Conservation (phyloP, 2,888 invertebrate species). For the Prenolepis imparis region DNA sequence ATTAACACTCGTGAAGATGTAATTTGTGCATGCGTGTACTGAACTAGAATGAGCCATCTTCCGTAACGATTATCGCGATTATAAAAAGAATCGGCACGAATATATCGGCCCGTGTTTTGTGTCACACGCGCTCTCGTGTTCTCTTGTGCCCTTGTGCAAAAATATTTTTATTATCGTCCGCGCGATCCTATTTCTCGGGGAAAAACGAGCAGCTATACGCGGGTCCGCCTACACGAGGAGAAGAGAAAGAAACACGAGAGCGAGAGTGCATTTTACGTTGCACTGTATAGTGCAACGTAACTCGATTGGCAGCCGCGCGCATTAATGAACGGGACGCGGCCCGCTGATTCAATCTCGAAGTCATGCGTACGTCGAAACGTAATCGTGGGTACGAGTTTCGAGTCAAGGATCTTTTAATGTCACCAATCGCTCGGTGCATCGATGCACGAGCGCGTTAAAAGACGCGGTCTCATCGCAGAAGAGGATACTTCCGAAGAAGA, state of each 20-base stretch:
- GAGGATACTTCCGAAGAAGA: not conserved
- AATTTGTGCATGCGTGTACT: conserved; percentile 6
- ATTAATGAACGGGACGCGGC: conserved; percentile 28
- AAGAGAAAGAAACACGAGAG: not conserved
- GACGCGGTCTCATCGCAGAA: not conserved
- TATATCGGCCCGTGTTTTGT: not conserved
- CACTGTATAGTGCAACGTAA: conserved; percentile 20
- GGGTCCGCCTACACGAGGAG: not conserved
- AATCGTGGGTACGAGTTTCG: not conserved
- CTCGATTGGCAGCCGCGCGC: conserved; percentile 26
- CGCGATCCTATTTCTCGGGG: not conserved
- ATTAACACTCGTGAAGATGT: not conserved
- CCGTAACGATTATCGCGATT: conserved; percentile 12
- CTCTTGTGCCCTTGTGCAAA: not conserved
- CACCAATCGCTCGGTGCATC: not conserved
- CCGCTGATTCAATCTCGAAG: conserved; percentile 20
- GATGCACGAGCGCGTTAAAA: not conserved
- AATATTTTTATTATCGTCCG: conserved; percentile 19
- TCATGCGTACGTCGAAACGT: not conserved
- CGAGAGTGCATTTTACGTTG: conserved; percentile 14
- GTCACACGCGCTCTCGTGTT: not conserved
- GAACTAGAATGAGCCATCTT: not conserved
- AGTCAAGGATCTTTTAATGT: not conserved
- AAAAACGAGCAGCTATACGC: not conserved
- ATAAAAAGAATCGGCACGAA: conserved; percentile 20